phyloP scores from a whole-genome alignment of 2,113 vertebrate species.

The Odontesthes bonariensis region DNA sequence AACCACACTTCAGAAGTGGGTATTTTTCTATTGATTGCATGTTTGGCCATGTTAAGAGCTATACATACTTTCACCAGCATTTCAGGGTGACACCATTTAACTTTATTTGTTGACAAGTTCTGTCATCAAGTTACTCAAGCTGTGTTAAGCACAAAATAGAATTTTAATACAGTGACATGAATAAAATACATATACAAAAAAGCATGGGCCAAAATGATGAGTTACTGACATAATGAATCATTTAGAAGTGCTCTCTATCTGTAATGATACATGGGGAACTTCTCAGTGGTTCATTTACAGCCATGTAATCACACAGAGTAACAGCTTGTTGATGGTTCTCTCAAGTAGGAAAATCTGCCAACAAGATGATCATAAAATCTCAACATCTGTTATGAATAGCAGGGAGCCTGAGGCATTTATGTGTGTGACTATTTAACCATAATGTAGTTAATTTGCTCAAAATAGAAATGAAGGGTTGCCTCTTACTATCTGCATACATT shows the following conservation, averaged over 20 bases:
- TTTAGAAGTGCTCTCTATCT: not conserved
- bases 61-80: conserved; percentile 1
- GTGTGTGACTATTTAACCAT: conserved; percentile 25
- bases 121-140: not conserved
- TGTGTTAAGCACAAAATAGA: too few species aligned
- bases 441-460: conserved; percentile 13
- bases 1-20: not conserved
- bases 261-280: conserved; percentile 34
- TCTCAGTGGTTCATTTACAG: conserved; percentile 51
- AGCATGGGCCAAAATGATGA: not conserved
- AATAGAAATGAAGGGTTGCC: conserved; percentile 20
- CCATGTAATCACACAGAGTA: conserved; percentile 58
- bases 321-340: conserved; percentile 65
- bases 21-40: conserved; percentile 16
- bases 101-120: not conserved
- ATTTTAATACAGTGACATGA: not conserved
- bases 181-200: not conserved
- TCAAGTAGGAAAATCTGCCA: conserved; percentile 64
- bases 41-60: conserved; percentile 8
- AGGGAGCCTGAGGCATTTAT: conserved; percentile 34
- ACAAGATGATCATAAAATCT: conserved; percentile 63
- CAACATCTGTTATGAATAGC: conserved; percentile 66
- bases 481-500: conserved; percentile 19
- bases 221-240: not conserved
- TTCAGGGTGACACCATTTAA: not conserved